These are phyloP conservation scores for Macrophya alboannulata DNA, from an alignment of 2,888 invertebrate genomes.

Conservation along the genomic window DNA sequence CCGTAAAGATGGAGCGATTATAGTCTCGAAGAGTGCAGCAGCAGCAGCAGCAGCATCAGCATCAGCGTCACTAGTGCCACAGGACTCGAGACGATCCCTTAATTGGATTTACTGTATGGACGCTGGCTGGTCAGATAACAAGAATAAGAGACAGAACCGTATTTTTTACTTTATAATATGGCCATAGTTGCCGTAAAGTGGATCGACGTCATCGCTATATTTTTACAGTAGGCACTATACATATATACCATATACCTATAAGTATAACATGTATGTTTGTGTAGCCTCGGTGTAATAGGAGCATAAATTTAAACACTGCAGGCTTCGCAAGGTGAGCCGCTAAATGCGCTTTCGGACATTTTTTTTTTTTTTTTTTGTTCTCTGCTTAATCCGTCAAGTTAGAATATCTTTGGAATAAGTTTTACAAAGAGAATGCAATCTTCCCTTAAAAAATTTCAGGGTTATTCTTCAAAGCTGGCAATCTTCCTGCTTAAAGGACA, in stretches of 20 bases:
- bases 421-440: not conserved
- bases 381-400: slow-evolving; percentile 2
- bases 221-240: not conserved
- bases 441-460: not conserved
- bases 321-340: not conserved
- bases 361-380: too few relatives aligned
- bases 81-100: slow-evolving; percentile 42
- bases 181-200: not conserved
- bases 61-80: not conserved
- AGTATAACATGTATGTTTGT: not conserved
- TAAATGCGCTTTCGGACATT: not conserved
- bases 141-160: not conserved
- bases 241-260: too few relatives aligned
- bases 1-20: slow-evolving; percentile 47
- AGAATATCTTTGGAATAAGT: not conserved
- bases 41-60: too few relatives aligned
- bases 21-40: not conserved
- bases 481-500: not conserved
- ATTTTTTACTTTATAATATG: slow-evolving; percentile 8
- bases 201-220: slow-evolving; percentile 33
- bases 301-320: not conserved
- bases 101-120: slow-evolving; percentile 55
- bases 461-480: not conserved
- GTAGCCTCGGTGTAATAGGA: not conserved
- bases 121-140: slow-evolving; percentile 39